Base-by-base conservation (phyloP, 2,888 invertebrate genomes). In the Eupithecia exiguata region DNA sequence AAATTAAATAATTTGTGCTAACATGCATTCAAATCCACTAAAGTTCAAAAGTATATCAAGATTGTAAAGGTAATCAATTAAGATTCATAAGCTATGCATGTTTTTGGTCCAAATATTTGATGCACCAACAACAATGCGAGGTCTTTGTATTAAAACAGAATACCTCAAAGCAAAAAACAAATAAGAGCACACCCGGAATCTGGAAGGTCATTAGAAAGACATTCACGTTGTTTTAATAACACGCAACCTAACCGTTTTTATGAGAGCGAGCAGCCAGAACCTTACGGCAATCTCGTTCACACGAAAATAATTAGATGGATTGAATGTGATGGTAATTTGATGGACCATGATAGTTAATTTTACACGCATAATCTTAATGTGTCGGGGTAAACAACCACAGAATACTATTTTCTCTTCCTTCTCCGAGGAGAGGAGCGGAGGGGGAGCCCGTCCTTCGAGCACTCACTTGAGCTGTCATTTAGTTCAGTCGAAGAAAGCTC, bases 281-380 rank as follows among this genome's bases (percentile, higher is more conserved):
- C 25, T 25, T 58, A 71, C 67, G 70, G 72, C 72, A 70, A 75
- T 61, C 75, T 74, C 79, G 78, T 82, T 86, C 84, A 82, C 83
- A 84, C 82, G 84, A 83, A 85, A 84, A 83, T 84, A 83, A 85
- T 84, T 82, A 83, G 75, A 77, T 75, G 53, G 58, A 72, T 77
- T 66, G 70, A 21, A 53, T 53, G 12, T 75, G 74, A 79, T 75
- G 58, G 49, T 66, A 74, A 72, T 73, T 75, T 78, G 25, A 58
- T 25, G 58, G 25, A 14, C 58, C 21, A 58, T 58, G 58, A 58
- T 53, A 21, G 10, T 21, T 53, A 53, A 53, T 25, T 77, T 80
- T 78, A 82, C 63, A 72, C 74, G 68, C 71, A 69, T 71, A 9
- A 69, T 58, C 69, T 69, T 62, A 69, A 62, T 35, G 16, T 9